Evolutionary conservation across 2,113 vertebrate genomes (phyloP).

Genomic region (Hiodon tergisus): DNA sequence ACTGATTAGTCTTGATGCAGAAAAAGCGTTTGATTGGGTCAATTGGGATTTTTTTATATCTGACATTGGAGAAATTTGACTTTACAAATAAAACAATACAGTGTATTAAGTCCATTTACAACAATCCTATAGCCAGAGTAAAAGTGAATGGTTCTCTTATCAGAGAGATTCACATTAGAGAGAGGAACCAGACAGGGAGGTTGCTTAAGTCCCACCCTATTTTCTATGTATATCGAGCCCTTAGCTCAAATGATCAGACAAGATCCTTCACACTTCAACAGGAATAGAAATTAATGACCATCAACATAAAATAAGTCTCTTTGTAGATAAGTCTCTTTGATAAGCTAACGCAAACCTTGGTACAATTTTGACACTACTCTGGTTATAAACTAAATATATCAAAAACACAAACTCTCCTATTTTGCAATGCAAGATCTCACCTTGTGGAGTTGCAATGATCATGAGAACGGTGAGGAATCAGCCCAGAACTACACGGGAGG

Average conservation of each 20-base stretch:
- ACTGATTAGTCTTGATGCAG: not conserved
- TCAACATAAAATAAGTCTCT: too few relatives aligned
- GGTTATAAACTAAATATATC: not conserved
- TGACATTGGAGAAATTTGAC: not conserved
- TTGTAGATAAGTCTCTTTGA: too few relatives aligned
- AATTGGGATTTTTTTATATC: constrained; percentile 2
- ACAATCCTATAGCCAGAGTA: not conserved
- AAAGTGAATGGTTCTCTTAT: not conserved
- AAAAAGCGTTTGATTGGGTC: not conserved
- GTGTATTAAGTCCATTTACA: too few relatives aligned
- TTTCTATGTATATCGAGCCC: too few relatives aligned
- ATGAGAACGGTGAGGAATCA: too few relatives aligned
- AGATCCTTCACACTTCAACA: too few relatives aligned
- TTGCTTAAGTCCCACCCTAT: not conserved
- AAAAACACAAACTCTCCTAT: not conserved
- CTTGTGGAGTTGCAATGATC: too few relatives aligned
- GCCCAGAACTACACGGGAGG: too few relatives aligned
- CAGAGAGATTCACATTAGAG: not conserved
- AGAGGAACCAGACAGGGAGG: constrained; percentile 5
- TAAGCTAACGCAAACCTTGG: not conserved
- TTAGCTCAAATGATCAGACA: too few relatives aligned
- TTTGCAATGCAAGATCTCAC: not conserved
- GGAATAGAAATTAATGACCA: too few relatives aligned
- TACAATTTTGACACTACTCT: not conserved
- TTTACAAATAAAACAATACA: not conserved